These are phyloP conservation scores for Colossoma macropomum DNA, from an alignment of 2,113 vertebrate genomes.

Conservation along the genomic window DNA sequence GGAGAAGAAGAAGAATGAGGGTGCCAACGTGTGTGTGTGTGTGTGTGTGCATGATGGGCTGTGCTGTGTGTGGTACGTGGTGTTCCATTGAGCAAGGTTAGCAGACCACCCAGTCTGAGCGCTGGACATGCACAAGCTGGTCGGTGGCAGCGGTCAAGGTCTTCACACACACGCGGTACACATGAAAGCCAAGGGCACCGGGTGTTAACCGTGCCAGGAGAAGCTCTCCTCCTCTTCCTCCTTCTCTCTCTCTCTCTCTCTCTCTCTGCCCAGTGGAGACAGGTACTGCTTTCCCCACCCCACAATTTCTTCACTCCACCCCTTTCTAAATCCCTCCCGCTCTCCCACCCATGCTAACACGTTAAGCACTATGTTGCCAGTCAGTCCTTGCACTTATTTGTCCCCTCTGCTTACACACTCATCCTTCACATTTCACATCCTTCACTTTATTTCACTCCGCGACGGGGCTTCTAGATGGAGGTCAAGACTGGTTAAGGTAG, in stretches of 20 bases:
- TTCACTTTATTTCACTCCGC: conserved; percentile 27
- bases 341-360: conserved; percentile 10
- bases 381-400: neutral
- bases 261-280: conserved; percentile 34
- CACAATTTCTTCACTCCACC: conserved; percentile 55
- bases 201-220: conserved; percentile 64
- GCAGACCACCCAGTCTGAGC: conserved; percentile 75
- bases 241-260: neutral
- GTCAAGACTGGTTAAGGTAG: conserved; percentile 4
- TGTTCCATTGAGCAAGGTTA: conserved; percentile 58
- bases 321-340: too few species aligned
- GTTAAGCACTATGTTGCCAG: conserved; percentile 9
- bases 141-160: conserved; percentile 74
- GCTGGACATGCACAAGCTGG: conserved; percentile 59
- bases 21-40: conserved; percentile 7
- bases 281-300: conserved; percentile 62
- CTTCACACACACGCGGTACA: conserved; percentile 58
- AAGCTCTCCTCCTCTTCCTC: conserved; percentile 18
- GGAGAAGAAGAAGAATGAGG: conserved; percentile 37
- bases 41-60: neutral
- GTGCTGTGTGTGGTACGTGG: conserved; percentile 42
- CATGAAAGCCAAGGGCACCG: conserved; percentile 63
- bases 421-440: conserved; percentile 38
- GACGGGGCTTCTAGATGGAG: neutral
- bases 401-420: neutral